Percentiles rank a stretch among this genome's conserved stretches.
Conservation (phyloP, 2,797 vertebrate species). For the Odontamblyopus lacepedii region DNA sequence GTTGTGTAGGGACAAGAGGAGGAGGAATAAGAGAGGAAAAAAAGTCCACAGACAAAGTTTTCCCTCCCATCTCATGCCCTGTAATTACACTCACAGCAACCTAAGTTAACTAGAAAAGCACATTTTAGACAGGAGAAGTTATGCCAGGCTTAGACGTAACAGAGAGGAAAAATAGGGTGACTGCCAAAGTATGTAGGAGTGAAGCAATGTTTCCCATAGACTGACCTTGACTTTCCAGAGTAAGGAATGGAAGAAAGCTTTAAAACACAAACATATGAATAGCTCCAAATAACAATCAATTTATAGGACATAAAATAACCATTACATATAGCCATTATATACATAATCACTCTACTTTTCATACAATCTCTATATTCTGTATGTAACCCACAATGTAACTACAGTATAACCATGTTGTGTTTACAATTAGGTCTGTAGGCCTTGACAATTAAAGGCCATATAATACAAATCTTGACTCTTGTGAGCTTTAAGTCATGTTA, state of each 20-base stretch:
- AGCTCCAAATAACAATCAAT: not conserved
- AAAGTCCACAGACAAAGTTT: constrained; percentile 47
- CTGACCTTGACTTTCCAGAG: not conserved
- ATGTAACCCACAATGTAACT: no score
- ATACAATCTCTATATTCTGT: no score
- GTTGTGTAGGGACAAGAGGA: constrained; percentile 44
- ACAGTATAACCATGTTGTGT: no score
- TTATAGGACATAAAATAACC: not conserved
- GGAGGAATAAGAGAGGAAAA: constrained; percentile 31
- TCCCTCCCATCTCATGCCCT: constrained; percentile 40
- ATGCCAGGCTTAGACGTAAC: constrained; percentile 14
- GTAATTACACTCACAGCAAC: constrained; percentile 56
- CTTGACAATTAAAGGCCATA: no score
- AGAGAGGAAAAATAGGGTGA: not conserved
- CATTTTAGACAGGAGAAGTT: constrained; percentile 25
- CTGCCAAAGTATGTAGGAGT: constrained; percentile 15
- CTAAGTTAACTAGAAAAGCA: constrained; percentile 41
- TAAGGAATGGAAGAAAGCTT: not conserved
- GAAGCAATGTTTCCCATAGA: constrained; percentile 3
- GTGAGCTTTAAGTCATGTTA: no score
- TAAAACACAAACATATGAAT: not conserved
- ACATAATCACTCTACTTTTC: no score
- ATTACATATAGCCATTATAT: no score
- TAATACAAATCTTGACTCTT: no score
- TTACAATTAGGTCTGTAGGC: no score